Percentiles rank a stretch among this genome's conserved stretches.
Evolutionary conservation across 2,113 vertebrate genomes (phyloP).

Genomic region (Eudyptes chrysolophus): DNA sequence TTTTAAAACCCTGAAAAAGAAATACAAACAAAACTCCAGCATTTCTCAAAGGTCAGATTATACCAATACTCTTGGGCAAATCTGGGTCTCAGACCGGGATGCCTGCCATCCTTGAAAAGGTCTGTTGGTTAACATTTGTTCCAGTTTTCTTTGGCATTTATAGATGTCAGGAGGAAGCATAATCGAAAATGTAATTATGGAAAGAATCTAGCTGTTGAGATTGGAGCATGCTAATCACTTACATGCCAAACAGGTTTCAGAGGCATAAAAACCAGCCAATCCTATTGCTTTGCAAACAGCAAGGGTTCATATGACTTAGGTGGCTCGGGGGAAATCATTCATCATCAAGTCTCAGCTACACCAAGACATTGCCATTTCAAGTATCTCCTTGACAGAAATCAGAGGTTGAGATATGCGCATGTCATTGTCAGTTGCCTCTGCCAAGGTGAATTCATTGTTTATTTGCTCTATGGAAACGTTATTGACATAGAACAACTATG

Average conservation of each 20-base stretch:
- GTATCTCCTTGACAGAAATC: not conserved
- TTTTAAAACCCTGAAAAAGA: not conserved
- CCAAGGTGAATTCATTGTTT: not conserved
- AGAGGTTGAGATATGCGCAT: not conserved
- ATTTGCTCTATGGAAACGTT: not conserved
- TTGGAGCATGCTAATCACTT: not conserved
- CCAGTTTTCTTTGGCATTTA: not conserved
- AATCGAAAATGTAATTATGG: not conserved
- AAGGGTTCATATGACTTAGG: not conserved
- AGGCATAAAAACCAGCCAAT: not conserved
- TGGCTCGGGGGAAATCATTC: not conserved
- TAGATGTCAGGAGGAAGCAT: not conserved
- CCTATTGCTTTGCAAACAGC: not conserved
- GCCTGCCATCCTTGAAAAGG: not conserved
- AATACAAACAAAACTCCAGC: not conserved
- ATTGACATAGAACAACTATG: not conserved
- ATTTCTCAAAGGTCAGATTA: not conserved
- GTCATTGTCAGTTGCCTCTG: not conserved
- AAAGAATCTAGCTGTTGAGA: not conserved
- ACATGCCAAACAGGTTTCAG: not conserved
- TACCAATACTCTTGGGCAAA: not conserved
- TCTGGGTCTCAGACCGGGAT: accelerated
- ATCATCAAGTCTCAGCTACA: not conserved
- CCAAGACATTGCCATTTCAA: not conserved
- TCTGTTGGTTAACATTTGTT: not conserved